Conservation (phyloP, 35 echinoderm and acorn worm species). For the Anneissia japonica region DNA sequence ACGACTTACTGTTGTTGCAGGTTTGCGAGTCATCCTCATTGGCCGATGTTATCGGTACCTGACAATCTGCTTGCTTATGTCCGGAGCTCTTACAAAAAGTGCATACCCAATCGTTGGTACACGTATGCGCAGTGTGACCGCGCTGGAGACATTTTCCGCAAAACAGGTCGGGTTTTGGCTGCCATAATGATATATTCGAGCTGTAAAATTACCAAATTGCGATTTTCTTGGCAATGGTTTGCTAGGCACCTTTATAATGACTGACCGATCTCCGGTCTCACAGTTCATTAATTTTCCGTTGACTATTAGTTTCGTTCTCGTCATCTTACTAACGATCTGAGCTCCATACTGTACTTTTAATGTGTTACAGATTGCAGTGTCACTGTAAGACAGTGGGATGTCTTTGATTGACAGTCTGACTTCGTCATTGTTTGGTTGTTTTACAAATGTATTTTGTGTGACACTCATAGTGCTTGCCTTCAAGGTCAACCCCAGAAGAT, state of each 20-base stretch:
- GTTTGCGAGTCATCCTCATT: too few species aligned
- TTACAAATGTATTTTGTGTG: background rate
- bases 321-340: too few species aligned
- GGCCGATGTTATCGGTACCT: too few species aligned
- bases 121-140: too few species aligned
- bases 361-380: background rate
- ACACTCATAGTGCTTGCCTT: background rate
- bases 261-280: background rate
- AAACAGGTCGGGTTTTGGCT: too few species aligned
- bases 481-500: background rate
- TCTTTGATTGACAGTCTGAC: background rate
- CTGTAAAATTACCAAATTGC: background rate
- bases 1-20: too few species aligned
- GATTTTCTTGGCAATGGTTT: background rate
- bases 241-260: background rate
- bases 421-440: background rate
- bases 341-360: background rate
- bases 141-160: too few species aligned
- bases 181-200: too few species aligned
- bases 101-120: too few species aligned
- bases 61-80: too few species aligned
- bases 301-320: background rate
- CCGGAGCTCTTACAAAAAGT: too few species aligned
- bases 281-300: background rate
- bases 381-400: background rate